Conservation (phyloP, 2,113 vertebrate species). For the Miniopterus natalensis region DNA sequence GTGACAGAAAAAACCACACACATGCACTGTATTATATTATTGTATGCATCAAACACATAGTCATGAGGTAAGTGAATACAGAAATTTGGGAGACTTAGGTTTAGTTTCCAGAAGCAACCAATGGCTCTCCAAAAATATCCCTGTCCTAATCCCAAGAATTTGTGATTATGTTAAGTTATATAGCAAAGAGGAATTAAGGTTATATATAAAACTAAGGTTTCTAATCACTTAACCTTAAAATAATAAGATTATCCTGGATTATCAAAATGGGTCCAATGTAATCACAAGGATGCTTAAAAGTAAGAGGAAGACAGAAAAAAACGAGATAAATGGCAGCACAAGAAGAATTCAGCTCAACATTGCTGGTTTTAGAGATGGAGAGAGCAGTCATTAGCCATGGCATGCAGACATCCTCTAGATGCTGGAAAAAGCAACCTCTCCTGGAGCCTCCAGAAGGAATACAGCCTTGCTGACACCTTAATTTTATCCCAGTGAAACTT, state of each 20-base stretch:
- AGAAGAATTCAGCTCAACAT: not conserved
- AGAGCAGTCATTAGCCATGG: not conserved
- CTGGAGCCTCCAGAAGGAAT: too few relatives aligned
- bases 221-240: not conserved
- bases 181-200: not conserved
- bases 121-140: not conserved
- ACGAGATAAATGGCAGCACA: too few relatives aligned
- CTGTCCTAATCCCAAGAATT: not conserved
- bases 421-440: not conserved
- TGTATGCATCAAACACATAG: not conserved
- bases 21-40: not conserved
- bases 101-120: not conserved
- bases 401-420: not conserved
- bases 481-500: too few relatives aligned
- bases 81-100: not conserved
- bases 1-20: too few relatives aligned
- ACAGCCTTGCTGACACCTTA: too few relatives aligned
- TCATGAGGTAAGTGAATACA: not conserved
- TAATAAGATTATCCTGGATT: too few relatives aligned
- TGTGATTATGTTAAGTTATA: not conserved
- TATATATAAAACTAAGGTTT: not conserved
- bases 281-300: not conserved
- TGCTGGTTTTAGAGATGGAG: too few relatives aligned
- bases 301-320: not conserved
- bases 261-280: not conserved